phyloP scores from a whole-genome alignment of 2,797 vertebrate genomes.

The Danionella dracula region DNA sequence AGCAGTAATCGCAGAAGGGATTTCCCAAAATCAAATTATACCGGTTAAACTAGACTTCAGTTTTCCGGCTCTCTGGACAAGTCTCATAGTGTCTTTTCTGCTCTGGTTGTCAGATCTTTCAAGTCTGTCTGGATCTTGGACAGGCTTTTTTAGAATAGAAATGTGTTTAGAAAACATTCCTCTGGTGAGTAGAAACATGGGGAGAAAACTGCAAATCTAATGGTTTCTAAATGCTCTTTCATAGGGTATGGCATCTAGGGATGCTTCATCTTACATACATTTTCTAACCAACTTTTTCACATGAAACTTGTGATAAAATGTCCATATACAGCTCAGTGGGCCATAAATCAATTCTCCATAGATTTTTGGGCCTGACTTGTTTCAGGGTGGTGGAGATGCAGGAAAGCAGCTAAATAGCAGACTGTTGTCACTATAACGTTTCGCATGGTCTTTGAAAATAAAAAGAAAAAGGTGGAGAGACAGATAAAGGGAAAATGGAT shows the following conservation, averaged over 20 bases:
- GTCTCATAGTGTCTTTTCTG: neutral
- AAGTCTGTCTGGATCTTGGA: constrained; percentile 12
- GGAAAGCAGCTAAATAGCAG: neutral
- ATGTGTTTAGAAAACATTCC: constrained; percentile 15
- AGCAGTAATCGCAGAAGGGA: constrained; percentile 18
- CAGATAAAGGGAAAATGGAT: neutral
- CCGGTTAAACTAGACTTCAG: neutral
- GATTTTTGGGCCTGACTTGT: neutral
- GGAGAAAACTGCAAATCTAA: constrained; percentile 8
- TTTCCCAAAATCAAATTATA: constrained; percentile 29
- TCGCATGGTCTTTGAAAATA: constrained; percentile 14
- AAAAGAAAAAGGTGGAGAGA: neutral
- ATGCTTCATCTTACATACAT: neutral
- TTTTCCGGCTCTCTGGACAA: neutral
- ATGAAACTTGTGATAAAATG: constrained; percentile 5
- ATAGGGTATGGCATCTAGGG: neutral
- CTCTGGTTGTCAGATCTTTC: neutral
- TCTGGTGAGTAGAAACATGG: constrained; percentile 14
- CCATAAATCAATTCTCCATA: neutral
- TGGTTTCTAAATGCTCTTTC: constrained; percentile 22
- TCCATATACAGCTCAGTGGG: constrained; percentile 21
- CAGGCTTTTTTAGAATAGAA: constrained; percentile 2
- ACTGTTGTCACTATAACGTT: constrained; percentile 1
- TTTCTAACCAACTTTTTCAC: neutral
- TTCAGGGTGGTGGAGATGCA: neutral